A percentile compares a stretch with the other conserved stretches of the same genome.
Evolutionary conservation across 1,140 invertebrate species (phyloP).

Genomic region (Metopolophium dirhodum): DNA sequence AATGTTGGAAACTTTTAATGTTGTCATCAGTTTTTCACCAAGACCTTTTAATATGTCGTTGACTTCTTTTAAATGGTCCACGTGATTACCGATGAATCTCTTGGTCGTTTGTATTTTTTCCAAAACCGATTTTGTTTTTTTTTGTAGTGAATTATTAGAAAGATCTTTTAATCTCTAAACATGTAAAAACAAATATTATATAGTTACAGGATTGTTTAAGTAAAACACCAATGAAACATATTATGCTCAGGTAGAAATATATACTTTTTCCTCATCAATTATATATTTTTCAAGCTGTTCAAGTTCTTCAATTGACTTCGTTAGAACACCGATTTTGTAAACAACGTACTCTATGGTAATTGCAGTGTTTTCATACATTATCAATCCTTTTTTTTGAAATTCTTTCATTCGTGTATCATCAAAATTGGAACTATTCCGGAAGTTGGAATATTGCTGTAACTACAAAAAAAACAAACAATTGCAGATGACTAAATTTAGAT

Average conservation of each 20-base stretch:
- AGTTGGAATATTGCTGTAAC: background rate
- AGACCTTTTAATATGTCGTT: background rate
- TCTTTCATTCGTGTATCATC: constrained; percentile 22
- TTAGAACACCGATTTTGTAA: background rate
- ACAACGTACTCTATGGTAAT: constrained; percentile 16
- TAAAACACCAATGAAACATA: background rate
- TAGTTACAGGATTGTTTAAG: background rate
- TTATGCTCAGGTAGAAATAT: background rate
- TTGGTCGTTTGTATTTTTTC: constrained; percentile 36
- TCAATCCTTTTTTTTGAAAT: constrained; percentile 35
- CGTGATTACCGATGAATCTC: constrained; percentile 17
- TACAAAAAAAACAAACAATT: background rate
- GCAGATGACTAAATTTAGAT: background rate
- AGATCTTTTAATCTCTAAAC: constrained; percentile 26
- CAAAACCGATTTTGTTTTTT: constrained; percentile 15
- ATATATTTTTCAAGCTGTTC: constrained; percentile 39
- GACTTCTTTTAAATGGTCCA: background rate
- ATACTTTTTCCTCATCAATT: constrained; percentile 34
- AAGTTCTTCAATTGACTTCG: constrained; percentile 11
- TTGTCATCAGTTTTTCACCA: background rate
- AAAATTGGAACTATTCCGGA: background rate
- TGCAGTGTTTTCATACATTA: constrained; percentile 36
- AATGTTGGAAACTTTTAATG: background rate
- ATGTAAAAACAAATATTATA: background rate
- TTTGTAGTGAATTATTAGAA: background rate